Conservation (phyloP, 1,140 invertebrate genomes). For the Drosophila tristis region DNA sequence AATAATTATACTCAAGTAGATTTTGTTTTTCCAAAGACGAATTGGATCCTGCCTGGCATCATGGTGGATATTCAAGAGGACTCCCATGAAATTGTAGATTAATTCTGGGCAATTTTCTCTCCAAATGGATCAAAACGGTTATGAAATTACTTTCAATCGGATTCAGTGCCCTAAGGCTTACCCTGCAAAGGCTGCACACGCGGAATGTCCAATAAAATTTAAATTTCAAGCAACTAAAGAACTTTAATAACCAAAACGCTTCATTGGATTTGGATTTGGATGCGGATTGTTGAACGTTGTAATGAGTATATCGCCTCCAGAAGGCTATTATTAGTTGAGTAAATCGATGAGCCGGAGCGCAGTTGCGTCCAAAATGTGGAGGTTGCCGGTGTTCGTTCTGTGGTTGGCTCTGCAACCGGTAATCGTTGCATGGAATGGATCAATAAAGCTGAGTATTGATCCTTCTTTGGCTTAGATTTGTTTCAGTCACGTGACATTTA, state of each 20-base stretch:
- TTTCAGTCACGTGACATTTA: slow-evolving; percentile 38
- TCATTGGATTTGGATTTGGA: not conserved
- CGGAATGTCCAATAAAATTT: not conserved
- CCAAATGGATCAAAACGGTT: not conserved
- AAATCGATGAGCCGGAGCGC: not conserved
- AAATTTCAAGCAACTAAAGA: not conserved
- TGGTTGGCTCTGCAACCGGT: slow-evolving; percentile 29
- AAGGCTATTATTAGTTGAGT: not conserved
- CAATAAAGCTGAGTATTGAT: not conserved
- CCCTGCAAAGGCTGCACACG: too few species aligned
- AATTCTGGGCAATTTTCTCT: not conserved
- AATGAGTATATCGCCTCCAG: slow-evolving; percentile 5
- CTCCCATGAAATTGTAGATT: not conserved
- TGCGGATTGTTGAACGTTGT: slow-evolving; percentile 6
- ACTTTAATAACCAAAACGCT: slow-evolving; percentile 1
- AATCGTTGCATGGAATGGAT: not conserved
- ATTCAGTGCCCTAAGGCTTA: too few species aligned
- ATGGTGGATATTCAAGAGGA: too few species aligned
- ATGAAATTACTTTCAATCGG: too few species aligned
- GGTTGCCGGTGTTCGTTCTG: slow-evolving; percentile 5
- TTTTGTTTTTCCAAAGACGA: too few species aligned
- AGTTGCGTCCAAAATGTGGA: slow-evolving; percentile 22
- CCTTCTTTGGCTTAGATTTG: slow-evolving; percentile 3
- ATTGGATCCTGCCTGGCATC: too few species aligned
- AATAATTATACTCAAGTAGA: too few species aligned